A percentile compares a stretch with the other conserved stretches of the same genome.
Conservation (phyloP, 2,113 vertebrate species). For the Mugil cephalus region DNA sequence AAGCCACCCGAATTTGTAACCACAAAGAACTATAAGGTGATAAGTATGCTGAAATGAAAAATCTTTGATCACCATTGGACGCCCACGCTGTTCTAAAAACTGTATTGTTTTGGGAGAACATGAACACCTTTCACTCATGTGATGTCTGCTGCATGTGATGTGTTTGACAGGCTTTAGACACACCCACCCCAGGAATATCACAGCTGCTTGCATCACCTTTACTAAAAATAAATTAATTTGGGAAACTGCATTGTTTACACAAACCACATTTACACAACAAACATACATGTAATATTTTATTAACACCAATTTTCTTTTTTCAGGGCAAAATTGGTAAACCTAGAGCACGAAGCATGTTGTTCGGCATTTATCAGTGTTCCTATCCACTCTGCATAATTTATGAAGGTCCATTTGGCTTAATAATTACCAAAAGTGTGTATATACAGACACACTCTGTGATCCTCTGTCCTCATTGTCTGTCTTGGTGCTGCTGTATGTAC, state of each 20-base stretch:
- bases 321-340: too few relatives aligned
- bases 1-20: too few relatives aligned
- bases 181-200: not conserved
- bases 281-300: not conserved
- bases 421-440: slow-evolving; percentile 28
- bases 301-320: not conserved
- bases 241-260: not conserved
- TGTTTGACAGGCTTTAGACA: slow-evolving; percentile 14
- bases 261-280: too few relatives aligned
- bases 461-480: not conserved
- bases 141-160: not conserved
- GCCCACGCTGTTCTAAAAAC: too few relatives aligned
- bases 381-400: not conserved
- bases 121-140: not conserved
- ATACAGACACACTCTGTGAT: not conserved
- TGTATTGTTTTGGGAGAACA: too few relatives aligned
- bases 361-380: not conserved
- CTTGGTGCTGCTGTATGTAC: not conserved
- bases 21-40: too few relatives aligned
- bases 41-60: too few relatives aligned
- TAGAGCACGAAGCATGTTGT: not conserved
- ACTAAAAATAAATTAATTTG: not conserved
- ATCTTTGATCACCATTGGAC: too few relatives aligned
- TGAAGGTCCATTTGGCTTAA: slow-evolving; percentile 23
- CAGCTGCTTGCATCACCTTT: not conserved